Base-by-base conservation (phyloP, 2,797 vertebrate species). In the Acrossocheilus fasciatus region DNA sequence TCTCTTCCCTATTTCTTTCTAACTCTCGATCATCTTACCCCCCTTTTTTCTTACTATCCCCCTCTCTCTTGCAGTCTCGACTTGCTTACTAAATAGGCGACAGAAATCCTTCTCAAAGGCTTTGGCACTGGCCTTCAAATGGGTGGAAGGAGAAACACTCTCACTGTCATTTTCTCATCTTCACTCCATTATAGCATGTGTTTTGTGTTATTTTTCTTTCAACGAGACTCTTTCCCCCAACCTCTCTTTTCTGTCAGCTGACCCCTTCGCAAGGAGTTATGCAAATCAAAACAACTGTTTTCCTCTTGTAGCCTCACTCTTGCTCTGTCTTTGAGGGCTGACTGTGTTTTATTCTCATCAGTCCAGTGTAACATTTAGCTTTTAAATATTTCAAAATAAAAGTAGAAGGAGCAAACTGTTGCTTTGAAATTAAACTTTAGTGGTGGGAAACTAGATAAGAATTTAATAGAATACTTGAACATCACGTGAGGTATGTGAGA, bases 81-180 rank as follows among this genome's bases (percentile, higher is more conserved):
- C 83, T 39, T 87, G 86, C 66, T 68, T 90, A 90, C 86, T 87
- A 90, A 90, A 84, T 78, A 89, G 87, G 78, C 43, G 23, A 62
- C 45, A 69, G 72, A 86, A 75, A 52, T 36, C 72, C 39, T 47
- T 82, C 81, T 90, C 77, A 81, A 64, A 43, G 45, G 59, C n/a
- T 84, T 79, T 88, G 45, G 68, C 36, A n/a, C 52, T 54, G 76
- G n/a, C 78, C 77, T 68, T 64, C 23, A 66, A 70, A 83, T 43
- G 20, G 45, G 75, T 7, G 52, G 81, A 81, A 80, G 70, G 52
- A 81, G 50, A 86, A 57, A 83, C 11, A 66, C 82, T 43, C 72
- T 50, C 20, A 66, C 75, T 87, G 57, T 87, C 69, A 76, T 77
- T 57, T 80, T 34, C 82, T 82, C 80, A 87, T 84, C 66, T 73